Evolutionary conservation across 2,113 vertebrate species (phyloP).

Genomic region (Oreocharis arfaki): DNA sequence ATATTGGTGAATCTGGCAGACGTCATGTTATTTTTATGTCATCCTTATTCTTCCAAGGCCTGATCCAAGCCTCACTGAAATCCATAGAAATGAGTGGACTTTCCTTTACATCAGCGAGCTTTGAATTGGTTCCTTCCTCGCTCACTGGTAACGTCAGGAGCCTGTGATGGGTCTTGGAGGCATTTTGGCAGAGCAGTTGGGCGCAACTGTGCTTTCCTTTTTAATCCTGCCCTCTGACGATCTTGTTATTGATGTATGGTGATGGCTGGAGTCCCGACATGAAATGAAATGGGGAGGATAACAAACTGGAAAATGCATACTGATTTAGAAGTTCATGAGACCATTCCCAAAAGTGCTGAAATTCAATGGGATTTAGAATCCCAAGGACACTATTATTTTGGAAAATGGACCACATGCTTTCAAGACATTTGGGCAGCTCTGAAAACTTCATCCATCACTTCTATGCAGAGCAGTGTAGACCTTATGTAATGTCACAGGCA

Average conservation of each 20-base stretch:
- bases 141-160: neutral
- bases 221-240: neutral
- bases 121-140: neutral
- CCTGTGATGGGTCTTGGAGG: neutral
- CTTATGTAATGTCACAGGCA: conserved; percentile 11
- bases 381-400: conserved; percentile 27
- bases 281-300: neutral
- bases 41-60: conserved; percentile 51
- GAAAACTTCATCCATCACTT: conserved; percentile 45
- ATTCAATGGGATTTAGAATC: conserved; percentile 30
- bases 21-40: conserved; percentile 67
- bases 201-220: neutral
- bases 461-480: neutral
- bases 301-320: neutral
- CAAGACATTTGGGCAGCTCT: conserved; percentile 29
- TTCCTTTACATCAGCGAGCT: conserved; percentile 43
- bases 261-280: neutral
- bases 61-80: conserved; percentile 43
- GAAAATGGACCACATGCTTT: conserved; percentile 28
- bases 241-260: neutral
- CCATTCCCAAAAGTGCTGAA: neutral
- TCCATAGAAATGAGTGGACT: conserved; percentile 45
- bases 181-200: neutral
- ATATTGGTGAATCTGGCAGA: conserved; percentile 62
- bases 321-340: neutral